Evolutionary conservation across 2,888 invertebrate genomes (phyloP).

Genomic region (Brachyopa scutellaris): DNA sequence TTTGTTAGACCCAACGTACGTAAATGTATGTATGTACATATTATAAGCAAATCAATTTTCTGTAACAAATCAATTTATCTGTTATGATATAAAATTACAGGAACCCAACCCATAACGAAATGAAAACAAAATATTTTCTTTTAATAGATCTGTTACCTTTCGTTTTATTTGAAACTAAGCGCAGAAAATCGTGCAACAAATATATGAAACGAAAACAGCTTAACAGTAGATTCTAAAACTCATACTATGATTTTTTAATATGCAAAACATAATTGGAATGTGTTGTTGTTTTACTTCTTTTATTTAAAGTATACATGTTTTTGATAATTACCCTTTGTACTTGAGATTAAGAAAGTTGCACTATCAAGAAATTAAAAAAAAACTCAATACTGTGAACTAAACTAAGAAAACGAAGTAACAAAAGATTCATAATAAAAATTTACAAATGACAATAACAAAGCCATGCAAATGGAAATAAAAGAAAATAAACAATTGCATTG

Average conservation of each 20-base stretch:
- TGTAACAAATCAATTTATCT: too few relatives aligned
- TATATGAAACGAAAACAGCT: conserved; percentile 10
- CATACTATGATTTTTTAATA: too few relatives aligned
- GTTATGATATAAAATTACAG: too few relatives aligned
- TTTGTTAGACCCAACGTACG: too few relatives aligned
- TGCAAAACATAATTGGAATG: conserved; percentile 32
- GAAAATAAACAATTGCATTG: conserved; percentile 10
- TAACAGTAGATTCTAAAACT: conserved; percentile 7
- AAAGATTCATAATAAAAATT: conserved; percentile 3
- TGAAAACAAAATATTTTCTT: neutral
- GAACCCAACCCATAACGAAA: conserved; percentile 1
- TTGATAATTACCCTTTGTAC: conserved; percentile 34
- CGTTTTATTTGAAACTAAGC: neutral
- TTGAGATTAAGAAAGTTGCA: conserved; percentile 25
- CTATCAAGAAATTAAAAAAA: conserved; percentile 18
- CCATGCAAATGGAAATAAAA: conserved; percentile 38
- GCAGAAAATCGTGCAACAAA: conserved; percentile 14
- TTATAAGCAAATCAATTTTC: too few relatives aligned
- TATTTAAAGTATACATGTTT: conserved; percentile 27
- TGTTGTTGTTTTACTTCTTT: conserved; percentile 7
- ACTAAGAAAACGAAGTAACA: conserved; percentile 18
- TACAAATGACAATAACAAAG: too few relatives aligned
- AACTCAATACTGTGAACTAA: conserved; percentile 11
- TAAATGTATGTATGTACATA: too few relatives aligned
- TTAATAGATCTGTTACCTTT: neutral